Percentiles rank a stretch among this genome's conserved stretches.
These are phyloP conservation scores for Saccostrea echinata DNA, from an alignment of 1,140 invertebrate genomes.

Conservation along the genomic window DNA sequence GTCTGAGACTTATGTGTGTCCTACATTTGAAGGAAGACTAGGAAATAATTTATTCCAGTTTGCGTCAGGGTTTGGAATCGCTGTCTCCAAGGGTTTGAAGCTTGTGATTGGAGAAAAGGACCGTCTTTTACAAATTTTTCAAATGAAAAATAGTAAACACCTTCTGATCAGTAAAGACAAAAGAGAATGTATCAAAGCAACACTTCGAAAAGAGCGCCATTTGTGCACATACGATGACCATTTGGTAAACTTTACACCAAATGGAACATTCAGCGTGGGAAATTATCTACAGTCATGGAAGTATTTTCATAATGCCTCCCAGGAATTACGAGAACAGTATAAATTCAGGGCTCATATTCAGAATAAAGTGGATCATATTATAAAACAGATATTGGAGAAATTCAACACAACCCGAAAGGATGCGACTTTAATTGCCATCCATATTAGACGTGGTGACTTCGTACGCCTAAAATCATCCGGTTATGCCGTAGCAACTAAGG, in stretches of 20 bases:
- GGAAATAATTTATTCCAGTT: slow-evolving; percentile 63
- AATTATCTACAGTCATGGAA: slow-evolving; percentile 66
- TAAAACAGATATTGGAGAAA: slow-evolving; percentile 44
- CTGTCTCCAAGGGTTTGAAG: slow-evolving; percentile 43
- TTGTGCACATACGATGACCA: slow-evolving; percentile 40
- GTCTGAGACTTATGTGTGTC: slow-evolving; percentile 30
- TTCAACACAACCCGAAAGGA: neutral
- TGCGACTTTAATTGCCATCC: slow-evolving; percentile 59
- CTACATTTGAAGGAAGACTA: slow-evolving; percentile 49
- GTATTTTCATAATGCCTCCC: slow-evolving; percentile 59
- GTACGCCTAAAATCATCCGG: slow-evolving; percentile 39
- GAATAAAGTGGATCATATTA: slow-evolving; percentile 42
- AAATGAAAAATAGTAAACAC: neutral
- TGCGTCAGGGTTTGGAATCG: slow-evolving; percentile 58
- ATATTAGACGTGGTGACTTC: slow-evolving; percentile 63
- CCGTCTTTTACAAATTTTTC: neutral
- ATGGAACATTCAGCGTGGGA: slow-evolving; percentile 34
- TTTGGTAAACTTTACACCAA: slow-evolving; percentile 9
- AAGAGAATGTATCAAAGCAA: neutral
- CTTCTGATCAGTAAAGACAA: neutral
- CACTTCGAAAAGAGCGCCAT: neutral
- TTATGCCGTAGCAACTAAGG: slow-evolving; percentile 55
- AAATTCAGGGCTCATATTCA: slow-evolving; percentile 55
- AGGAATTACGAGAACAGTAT: slow-evolving; percentile 59
- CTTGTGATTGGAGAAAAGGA: slow-evolving; percentile 18